Conservation (phyloP, 2,888 invertebrate genomes). For the Notodonta dromedarius region DNA sequence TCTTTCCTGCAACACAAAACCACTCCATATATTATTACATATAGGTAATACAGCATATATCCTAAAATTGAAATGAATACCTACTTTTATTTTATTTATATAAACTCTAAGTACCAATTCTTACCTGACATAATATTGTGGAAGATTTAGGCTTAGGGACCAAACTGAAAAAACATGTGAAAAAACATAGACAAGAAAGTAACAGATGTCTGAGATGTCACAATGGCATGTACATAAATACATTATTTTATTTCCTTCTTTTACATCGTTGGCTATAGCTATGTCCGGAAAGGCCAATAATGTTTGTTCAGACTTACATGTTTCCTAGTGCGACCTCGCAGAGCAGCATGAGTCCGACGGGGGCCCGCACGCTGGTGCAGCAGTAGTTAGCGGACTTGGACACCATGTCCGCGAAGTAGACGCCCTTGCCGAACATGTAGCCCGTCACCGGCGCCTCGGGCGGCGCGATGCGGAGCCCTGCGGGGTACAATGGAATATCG, state of each 20-base stretch:
- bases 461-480: conserved; percentile 97
- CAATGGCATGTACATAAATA: too few species aligned
- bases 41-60: neutral
- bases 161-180: too few species aligned
- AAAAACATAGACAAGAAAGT: too few species aligned
- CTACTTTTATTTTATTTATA: too few species aligned
- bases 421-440: conserved; percentile 99
- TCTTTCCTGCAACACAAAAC: conserved; percentile 86
- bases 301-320: conserved; percentile 85
- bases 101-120: too few species aligned
- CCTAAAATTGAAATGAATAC: too few species aligned
- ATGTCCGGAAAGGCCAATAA: too few species aligned
- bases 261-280: too few species aligned
- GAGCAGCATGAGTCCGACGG: conserved; percentile 93
- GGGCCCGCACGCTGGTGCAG: conserved; percentile 87
- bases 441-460: conserved; percentile 98
- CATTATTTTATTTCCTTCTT: too few species aligned
- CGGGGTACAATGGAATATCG: neutral
- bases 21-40: neutral
- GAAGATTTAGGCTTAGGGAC: too few species aligned
- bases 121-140: too few species aligned
- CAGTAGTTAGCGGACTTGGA: conserved; percentile 99
- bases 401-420: conserved; percentile 99
- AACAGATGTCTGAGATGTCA: too few species aligned
- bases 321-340: conserved; percentile 98